These are phyloP conservation scores for Axis porcinus DNA, from an alignment of 2,113 vertebrate genomes.

Conservation along the genomic window DNA sequence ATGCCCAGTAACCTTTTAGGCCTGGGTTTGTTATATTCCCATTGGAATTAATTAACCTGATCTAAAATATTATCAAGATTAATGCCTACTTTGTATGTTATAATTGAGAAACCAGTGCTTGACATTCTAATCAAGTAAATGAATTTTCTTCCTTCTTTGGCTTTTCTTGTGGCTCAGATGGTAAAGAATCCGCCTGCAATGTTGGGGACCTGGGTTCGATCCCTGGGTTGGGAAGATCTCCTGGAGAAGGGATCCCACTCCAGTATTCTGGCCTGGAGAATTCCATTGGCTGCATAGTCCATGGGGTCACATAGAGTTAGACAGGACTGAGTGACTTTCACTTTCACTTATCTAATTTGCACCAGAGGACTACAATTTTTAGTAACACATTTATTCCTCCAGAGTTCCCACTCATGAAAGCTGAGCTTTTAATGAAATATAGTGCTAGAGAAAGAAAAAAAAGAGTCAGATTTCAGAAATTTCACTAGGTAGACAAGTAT, in stretches of 20 bases:
- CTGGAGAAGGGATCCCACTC: not conserved
- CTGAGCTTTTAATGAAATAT: not conserved
- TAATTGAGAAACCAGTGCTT: not conserved
- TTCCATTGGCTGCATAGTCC: not conserved
- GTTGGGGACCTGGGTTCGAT: not conserved
- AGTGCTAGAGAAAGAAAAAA: not conserved
- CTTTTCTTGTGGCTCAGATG: not conserved
- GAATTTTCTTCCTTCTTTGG: not conserved
- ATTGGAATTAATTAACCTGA: not conserved
- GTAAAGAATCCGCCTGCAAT: accelerated
- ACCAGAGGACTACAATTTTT: not conserved
- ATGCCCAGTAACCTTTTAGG: not conserved
- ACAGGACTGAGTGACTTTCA: not conserved
- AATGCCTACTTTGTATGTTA: not conserved
- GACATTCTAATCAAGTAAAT: not conserved
- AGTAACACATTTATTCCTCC: not conserved
- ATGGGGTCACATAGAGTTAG: not conserved
- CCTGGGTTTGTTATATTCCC: not conserved
- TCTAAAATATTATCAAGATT: not conserved
- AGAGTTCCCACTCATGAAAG: not conserved
- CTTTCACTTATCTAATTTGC: not conserved
- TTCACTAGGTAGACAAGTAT: not conserved
- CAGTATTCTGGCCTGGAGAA: not conserved
- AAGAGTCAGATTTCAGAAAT: not conserved
- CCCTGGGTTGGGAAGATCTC: not conserved